Percentiles rank a stretch among this genome's conserved stretches.
These are phyloP conservation scores for Deilephila porcellus DNA, from an alignment of 2,888 invertebrate genomes.

Conservation along the genomic window DNA sequence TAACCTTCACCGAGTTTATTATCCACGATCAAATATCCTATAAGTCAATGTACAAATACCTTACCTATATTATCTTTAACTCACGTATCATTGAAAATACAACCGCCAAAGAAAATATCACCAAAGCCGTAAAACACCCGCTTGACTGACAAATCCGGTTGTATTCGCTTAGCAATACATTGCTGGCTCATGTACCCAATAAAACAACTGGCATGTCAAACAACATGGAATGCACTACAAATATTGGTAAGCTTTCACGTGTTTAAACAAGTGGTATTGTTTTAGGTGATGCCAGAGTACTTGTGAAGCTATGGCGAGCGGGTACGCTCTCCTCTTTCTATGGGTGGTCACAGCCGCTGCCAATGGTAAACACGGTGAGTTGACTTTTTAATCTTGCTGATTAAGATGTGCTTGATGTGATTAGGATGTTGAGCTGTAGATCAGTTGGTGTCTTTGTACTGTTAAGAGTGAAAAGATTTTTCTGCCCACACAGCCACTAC, in stretches of 20 bases:
- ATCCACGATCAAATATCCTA: neutral
- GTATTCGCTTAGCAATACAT: conserved; percentile 33
- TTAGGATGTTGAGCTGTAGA: neutral
- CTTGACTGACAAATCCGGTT: conserved; percentile 30
- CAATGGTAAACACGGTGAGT: conserved; percentile 77
- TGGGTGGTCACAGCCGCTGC: conserved; percentile 78
- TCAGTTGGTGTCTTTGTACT: neutral
- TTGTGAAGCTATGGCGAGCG: conserved; percentile 77
- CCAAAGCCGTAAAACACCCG: conserved; percentile 8
- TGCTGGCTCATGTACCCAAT: conserved; percentile 23
- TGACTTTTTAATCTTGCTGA: conserved; percentile 35
- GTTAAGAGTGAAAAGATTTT: no score
- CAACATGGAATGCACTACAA: conserved; percentile 46
- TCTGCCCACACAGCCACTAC: no score
- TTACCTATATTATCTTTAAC: neutral
- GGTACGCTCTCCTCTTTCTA: conserved; percentile 76
- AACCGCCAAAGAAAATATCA: neutral
- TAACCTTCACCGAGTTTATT: neutral
- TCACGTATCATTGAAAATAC: conserved; percentile 3
- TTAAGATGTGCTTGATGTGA: conserved; percentile 15
- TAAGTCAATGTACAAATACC: neutral
- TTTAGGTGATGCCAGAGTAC: conserved; percentile 80
- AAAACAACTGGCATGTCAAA: conserved; percentile 27
- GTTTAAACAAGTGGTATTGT: conserved; percentile 74
- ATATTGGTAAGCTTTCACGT: conserved; percentile 70